Base-by-base conservation (phyloP, 92 coral and sea anemone genomes). In the Paragorgia papillata region DNA sequence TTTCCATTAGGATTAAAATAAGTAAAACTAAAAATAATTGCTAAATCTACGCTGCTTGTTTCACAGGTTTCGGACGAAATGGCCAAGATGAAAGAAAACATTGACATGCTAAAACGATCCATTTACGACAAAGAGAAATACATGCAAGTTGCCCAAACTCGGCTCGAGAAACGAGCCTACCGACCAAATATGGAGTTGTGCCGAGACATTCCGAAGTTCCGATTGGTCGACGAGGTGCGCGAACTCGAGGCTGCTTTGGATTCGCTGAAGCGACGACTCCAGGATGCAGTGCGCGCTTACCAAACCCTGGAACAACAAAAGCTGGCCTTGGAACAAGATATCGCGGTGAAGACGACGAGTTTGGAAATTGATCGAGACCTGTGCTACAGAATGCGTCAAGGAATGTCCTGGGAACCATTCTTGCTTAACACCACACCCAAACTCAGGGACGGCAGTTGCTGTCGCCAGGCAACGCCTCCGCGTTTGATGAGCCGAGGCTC, bases 191-290 rank as follows among this genome's bases (percentile, higher is more conserved):
- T 71, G 78, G 78, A 71, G 51, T 54, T 71, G 29, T 71, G 78
- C 29, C 78, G 78, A 29, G 78, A 71, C 43, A 35, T 71, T 56
- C 78, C 78, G 19, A 71, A 71, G 33, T 71, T 53, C 64, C 63
- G 78, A 53, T 53, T 71, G 64, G 78, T 71, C n/a, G 78, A 71
- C 43, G 78, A 71, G 25, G 78, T 71, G 4, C 78, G 78, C 22
- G 78, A 71, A 35, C 78, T 71, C 78, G 78, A 71, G 64, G 78
- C 78, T 19, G 78, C 78, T n/a, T 51, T 71, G 39, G 78, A 71
- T 33, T 71, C 78, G 78, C 64, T 71, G 19, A 71, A 71, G 37
- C 78, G 78, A 30, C 78, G 78, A 0, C 78, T 71, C 63, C 78
- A 71, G 3, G 78, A 71, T 71, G 78, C 78, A 17, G 54, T 71